A percentile compares a stretch with the other conserved stretches of the same genome.
Conservation (phyloP, 2,888 invertebrate species). For the Arge pagana region DNA sequence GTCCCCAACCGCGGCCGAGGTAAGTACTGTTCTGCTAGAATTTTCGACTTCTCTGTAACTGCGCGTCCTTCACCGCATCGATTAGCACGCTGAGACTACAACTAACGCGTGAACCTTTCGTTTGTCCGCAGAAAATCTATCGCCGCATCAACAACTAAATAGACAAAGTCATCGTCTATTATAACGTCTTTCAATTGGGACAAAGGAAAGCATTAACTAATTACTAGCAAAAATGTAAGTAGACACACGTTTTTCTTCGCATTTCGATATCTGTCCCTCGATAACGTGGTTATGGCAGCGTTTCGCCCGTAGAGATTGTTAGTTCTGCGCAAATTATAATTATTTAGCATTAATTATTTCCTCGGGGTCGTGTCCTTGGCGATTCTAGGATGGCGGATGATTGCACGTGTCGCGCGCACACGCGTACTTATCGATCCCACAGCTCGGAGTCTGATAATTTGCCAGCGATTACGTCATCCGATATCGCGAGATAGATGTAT, state of each 20-base stretch:
- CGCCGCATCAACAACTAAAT: slow-evolving; percentile 29
- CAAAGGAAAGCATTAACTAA: slow-evolving; percentile 33
- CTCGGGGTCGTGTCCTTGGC: background rate
- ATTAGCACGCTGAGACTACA: background rate
- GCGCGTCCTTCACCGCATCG: slow-evolving; percentile 11
- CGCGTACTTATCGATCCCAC: slow-evolving; percentile 33
- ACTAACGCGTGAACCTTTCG: background rate
- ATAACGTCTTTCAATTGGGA: slow-evolving; percentile 33
- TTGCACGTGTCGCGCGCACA: slow-evolving; percentile 34
- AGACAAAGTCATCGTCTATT: background rate
- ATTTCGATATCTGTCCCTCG: background rate
- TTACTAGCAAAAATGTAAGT: slow-evolving; percentile 45
- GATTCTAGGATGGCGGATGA: background rate
- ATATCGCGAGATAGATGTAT: too few relatives aligned
- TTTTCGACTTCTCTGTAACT: background rate
- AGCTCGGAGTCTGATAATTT: too few relatives aligned
- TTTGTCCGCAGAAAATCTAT: slow-evolving; percentile 40
- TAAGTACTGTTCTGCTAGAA: slow-evolving; percentile 35
- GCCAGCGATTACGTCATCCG: too few relatives aligned
- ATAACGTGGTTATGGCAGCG: too few relatives aligned
- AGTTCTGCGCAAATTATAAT: too few relatives aligned
- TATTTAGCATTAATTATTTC: too few relatives aligned
- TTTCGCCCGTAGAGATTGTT: too few relatives aligned
- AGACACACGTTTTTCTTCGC: slow-evolving; percentile 6
- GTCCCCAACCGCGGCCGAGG: slow-evolving; percentile 48